Base-by-base conservation (phyloP, 1,140 invertebrate genomes). In the Pomacea maculata region DNA sequence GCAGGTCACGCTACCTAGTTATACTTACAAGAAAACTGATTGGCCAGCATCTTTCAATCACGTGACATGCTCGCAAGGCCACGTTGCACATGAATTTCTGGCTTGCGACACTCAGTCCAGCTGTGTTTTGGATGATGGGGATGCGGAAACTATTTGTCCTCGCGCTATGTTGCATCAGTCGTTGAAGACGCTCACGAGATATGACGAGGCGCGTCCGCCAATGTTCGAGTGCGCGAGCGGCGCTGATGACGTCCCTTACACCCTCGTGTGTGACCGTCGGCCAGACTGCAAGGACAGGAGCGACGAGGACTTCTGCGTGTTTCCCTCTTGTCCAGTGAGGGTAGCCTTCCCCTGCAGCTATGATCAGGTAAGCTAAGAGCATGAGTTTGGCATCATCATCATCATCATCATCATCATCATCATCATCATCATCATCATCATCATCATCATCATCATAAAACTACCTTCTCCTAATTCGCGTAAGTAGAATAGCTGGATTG, bases 271-370 rank as follows among this genome's bases (percentile, higher is more conserved):
- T n/a, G 73, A 75, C 73, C 29, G 25, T 29, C 73, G 73, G 19
- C 8, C 52, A 14, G 10, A 75, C 73, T 75, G 73, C 54, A 54
- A 34, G 8, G 73, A 75, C 57, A 52, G 19, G 29, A 76, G 74
- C 65, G 74, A 76, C 74, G 74, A 76, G 74, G 12, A 12, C 14
- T 76, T 76, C 61, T 76, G 74, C 57, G 25, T 52, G 29, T 76
- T 63, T n/a, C 74, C 74, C 55, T 15, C 55, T 17, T 76, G 74
- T 17, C 14, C 74, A 15, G 11, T 52, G 29, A 34, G 17, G 4
- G n/a, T n/a, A 4, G 64, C 17, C 17, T 65, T 65, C n/a, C n/a
- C 64, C 7, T 65, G 64, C n/a, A n/a, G 64, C 64, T 19, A 65
- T 7, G n/a, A 65, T 19, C 64, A 65, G 64, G 64, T 65, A 65